phyloP scores from a whole-genome alignment of 1,140 invertebrate genomes.

The Magallana ariakensis region DNA sequence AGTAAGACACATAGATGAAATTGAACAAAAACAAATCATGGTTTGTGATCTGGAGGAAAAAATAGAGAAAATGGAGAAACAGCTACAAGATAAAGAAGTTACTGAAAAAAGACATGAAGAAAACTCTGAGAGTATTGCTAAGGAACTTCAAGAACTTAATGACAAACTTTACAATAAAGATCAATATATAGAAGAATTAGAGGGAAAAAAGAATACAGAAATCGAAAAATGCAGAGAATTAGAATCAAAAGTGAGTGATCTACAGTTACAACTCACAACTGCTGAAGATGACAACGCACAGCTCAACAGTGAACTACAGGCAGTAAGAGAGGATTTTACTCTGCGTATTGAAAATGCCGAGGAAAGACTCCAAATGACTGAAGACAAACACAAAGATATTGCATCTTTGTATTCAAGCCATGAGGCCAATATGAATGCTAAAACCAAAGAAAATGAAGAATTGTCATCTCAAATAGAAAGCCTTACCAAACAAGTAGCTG shows the following conservation, averaged over 20 bases:
- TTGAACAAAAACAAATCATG: conserved; percentile 43
- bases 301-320: neutral
- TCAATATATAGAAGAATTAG: conserved; percentile 35
- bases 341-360: neutral
- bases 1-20: neutral
- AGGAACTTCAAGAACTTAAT: conserved; percentile 23
- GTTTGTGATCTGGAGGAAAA: conserved; percentile 32
- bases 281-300: neutral
- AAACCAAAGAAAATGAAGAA: conserved; percentile 2
- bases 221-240: neutral
- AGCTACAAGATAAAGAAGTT: conserved; percentile 27
- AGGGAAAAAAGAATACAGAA: neutral
- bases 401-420: neutral
- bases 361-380: neutral
- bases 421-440: neutral
- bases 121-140: conserved; percentile 2
- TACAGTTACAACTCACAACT: neutral
- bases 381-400: neutral
- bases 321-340: neutral
- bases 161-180: conserved; percentile 36
- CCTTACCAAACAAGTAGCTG: neutral
- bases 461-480: conserved; percentile 21
- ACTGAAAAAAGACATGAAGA: neutral
- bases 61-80: conserved; percentile 10
- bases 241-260: neutral